Evolutionary conservation across 23 tunicate species (phyloP), one percentile per base, ranked within the genome.

Genomic region (Ascidia mentula): DNA sequence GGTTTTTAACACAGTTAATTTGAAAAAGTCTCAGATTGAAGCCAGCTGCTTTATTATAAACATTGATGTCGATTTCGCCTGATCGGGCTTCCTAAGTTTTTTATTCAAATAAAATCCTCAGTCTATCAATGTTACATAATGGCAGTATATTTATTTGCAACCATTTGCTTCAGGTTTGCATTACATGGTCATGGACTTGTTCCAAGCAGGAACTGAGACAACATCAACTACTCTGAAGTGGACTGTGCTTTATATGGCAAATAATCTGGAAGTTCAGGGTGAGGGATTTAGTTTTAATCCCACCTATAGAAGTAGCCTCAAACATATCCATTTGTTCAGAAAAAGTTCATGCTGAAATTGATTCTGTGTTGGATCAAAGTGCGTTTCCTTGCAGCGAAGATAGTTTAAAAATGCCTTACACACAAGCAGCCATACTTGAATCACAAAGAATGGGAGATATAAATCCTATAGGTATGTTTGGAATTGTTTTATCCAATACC

Each of bases 201-300:
- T 79, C 37, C 74, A 37, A 60, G 83, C 83, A 15, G 83, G 83
- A 18, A 59, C 40, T 69, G 83, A 79, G 22, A 60, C 83, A 28
- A 79, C 83, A 1, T n/a, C 74, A 34, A 36, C 83, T 18, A 37
- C 83, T 12, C 15, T 79, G 24, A 36, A 37, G 0, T 79, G 83
- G 83, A 75, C 34, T 5, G 36, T 79, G 22, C 59, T 79, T 32
- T 60, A 53, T 60, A 31, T 79, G 34, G 72, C 40, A 3, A 69
- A 69, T 31, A 36, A 79, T 60, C 83, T 75, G 13, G 73, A 79
- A 0, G 35, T 79, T 37, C 83, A 79, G 34, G 74, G 65, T 53
- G 22, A 20, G 65, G 22, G n/a, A 53, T 53, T 53, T 53, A n/a
- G n/a, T n/a, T n/a, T n/a, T n/a, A n/a, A n/a, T n/a, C n/a, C n/a